Evolutionary conservation across 64 coral and sea anemone genomes (phyloP).

Genomic region (Dendrophyllia cribrosa): DNA sequence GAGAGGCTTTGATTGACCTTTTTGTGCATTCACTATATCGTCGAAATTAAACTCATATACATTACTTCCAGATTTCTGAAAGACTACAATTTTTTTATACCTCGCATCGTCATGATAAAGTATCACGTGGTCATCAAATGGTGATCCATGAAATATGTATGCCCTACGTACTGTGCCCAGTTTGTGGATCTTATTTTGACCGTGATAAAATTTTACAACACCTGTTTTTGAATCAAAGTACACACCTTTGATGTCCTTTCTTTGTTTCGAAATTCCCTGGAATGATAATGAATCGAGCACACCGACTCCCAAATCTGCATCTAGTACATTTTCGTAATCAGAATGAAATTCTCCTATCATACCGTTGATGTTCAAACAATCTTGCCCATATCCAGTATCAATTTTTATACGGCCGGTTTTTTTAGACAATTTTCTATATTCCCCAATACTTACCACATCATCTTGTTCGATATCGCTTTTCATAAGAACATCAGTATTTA

Average conservation of each 20-base stretch:
- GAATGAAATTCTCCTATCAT: not conserved
- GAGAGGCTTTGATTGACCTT: no score
- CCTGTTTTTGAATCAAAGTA: not conserved
- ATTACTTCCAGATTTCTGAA: not conserved
- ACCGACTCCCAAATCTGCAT: not conserved
- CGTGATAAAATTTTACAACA: slow-evolving; percentile 8
- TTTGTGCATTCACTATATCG: not conserved
- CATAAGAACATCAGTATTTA: not conserved
- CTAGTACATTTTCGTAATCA: not conserved
- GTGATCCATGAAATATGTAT: not conserved
- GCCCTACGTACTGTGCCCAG: not conserved
- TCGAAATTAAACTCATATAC: slow-evolving; percentile 22
- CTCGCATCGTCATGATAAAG: not conserved
- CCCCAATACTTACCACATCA: not conserved
- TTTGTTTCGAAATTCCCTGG: not conserved
- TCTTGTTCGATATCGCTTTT: not conserved
- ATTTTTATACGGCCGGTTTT: not conserved
- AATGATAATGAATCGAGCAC: not conserved
- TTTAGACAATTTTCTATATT: not conserved
- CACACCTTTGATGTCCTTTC: not conserved
- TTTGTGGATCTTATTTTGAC: not conserved
- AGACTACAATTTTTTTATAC: not conserved
- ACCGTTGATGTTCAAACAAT: not conserved
- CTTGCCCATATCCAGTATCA: not conserved
- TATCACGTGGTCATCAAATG: slow-evolving; percentile 29